Evolutionary conservation across 64 coral and sea anemone species (phyloP), one percentile per base, ranked within the genome.

Genomic region (Pocillopora verrucosa): DNA sequence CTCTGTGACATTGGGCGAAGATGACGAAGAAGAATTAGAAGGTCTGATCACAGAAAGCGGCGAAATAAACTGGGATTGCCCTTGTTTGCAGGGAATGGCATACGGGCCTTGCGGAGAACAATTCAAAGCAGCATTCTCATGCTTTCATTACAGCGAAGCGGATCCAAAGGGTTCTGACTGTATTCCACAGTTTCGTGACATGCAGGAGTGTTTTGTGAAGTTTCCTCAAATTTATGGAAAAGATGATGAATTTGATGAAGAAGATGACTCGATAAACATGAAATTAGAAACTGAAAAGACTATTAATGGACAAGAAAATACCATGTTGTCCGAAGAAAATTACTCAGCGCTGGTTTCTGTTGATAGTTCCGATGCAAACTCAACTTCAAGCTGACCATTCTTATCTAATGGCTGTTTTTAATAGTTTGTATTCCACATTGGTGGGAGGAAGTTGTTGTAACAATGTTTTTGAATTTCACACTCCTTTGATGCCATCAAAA

Each of bases 21-120:
- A 95, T 67, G 97, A 93, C 12, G 94, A 91, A 13, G 91, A 92
- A 24, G 97, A 95, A 45, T 87, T 93, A 34, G 97, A 99, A 81
- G 97, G 97, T 2, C 83, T 99, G 37, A 99, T 99, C 67, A 99
- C 95, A 95, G 87, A 91, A 51, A 95, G 83, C 61, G 97, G 97
- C 10, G 97, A 99, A 88, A 99, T 99, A 16, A 99, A 99, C 85
- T 99, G 97, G 97, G 97, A 99, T 86, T 99, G 97, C 70, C 97
- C 97, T 38, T 99, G 97, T 91, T 85, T 99, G 26, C 94, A 95
- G 83, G 97, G 97, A 2, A 99, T 99, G 97, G 97, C 97, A 0
- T 92, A 95, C 60, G 97, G 97, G 1, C 94, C 94, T 24, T 99
- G 97, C 87, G 97, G 97, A 61, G 91, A 95, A 36, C 93, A 99